phyloP scores from a whole-genome alignment of 1,140 invertebrate species.

The Pentalonia nigronervosa region DNA sequence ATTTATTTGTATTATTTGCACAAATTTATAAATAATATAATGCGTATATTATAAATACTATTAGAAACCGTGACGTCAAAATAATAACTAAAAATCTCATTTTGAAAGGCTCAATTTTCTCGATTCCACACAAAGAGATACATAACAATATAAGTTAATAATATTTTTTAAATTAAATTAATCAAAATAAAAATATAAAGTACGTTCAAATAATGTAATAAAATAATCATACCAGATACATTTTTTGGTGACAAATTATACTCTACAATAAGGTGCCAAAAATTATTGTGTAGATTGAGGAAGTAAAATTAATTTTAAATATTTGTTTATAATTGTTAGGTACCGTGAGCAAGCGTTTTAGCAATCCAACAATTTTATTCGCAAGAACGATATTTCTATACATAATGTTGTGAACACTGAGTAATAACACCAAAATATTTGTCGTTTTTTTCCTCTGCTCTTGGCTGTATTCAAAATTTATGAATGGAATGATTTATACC shows the following conservation, averaged over 20 bases:
- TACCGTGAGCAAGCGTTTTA: neutral
- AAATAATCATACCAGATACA: neutral
- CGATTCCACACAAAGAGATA: neutral
- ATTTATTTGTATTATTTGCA: neutral
- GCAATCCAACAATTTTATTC: neutral
- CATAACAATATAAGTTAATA: neutral
- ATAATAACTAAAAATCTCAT: neutral
- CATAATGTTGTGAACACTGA: neutral
- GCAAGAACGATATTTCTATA: neutral
- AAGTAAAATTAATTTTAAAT: neutral
- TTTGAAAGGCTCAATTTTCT: neutral
- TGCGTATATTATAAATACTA: too few relatives aligned
- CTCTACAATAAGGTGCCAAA: neutral
- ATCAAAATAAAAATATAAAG: neutral
- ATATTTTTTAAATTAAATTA: neutral
- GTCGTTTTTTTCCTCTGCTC: neutral
- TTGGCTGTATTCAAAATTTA: neutral
- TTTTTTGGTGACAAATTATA: too few relatives aligned
- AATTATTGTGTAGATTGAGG: neutral
- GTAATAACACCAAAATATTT: neutral
- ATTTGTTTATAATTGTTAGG: neutral
- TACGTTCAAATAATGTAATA: neutral
- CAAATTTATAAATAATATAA: neutral
- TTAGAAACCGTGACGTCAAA: neutral
- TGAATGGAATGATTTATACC: slow-evolving; percentile 29